phyloP scores from a whole-genome alignment of 1,140 invertebrate species.

The Zaprionus ghesquierei region DNA sequence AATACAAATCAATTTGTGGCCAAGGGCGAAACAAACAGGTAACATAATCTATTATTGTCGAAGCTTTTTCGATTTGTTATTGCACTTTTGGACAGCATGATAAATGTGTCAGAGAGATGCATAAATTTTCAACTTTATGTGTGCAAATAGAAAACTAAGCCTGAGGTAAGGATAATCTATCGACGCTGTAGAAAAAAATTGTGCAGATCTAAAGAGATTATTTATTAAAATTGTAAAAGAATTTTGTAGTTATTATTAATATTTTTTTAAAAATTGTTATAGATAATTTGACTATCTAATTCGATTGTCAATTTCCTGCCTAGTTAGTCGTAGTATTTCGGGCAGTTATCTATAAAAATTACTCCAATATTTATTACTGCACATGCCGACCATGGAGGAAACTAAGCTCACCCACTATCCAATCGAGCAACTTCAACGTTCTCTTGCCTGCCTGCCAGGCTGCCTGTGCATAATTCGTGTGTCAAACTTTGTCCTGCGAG shows the following conservation, averaged over 20 bases:
- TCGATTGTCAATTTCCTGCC: background rate
- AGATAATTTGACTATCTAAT: too few relatives aligned
- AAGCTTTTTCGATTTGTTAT: background rate
- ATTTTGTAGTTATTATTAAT: too few relatives aligned
- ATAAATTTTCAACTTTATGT: background rate
- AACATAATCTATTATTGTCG: conserved; percentile 1
- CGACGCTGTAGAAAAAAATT: too few relatives aligned
- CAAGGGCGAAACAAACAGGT: background rate
- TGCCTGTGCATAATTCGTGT: conserved; percentile 24
- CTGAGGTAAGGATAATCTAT: background rate
- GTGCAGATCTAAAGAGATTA: too few relatives aligned
- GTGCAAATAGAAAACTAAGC: background rate
- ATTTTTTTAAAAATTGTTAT: too few relatives aligned
- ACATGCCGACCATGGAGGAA: background rate
- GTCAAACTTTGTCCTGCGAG: conserved; percentile 16
- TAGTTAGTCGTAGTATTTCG: background rate
- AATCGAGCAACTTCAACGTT: background rate
- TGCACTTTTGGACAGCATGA: background rate
- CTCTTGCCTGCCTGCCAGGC: background rate
- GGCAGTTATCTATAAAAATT: conserved; percentile 5
- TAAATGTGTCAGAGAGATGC: conserved; percentile 2
- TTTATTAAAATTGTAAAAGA: too few relatives aligned
- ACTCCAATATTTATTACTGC: conserved; percentile 19
- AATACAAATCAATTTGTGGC: background rate
- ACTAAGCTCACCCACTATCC: background rate